Evolutionary conservation across 1,140 invertebrate genomes (phyloP), one percentile per base, ranked within the genome.

Genomic region (Monomorium pharaonis): DNA sequence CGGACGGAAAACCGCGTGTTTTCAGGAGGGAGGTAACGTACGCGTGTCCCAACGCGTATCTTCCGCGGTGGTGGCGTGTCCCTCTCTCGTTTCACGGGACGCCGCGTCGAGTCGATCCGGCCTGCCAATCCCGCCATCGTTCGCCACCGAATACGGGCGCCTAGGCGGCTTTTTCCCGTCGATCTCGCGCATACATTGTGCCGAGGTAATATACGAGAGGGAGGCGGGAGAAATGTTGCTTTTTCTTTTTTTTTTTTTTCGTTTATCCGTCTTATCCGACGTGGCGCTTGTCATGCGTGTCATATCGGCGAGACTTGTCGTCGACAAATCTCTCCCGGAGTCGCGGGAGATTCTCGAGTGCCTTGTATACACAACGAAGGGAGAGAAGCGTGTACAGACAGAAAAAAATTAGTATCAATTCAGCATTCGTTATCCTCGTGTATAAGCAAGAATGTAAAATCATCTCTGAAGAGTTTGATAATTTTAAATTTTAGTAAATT

Each of bases 1-100:
- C n/a, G 37, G 37, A 2, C 62, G 84, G 86, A 83, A 78, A 75
- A 72, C 47, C 44, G 69, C n/a, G 84, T 69, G 87, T 86, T 72
- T 83, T 58, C 77, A 51, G 49, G 69, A 63, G 60, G 14, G 54
- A 33, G 67, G 10, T 6, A 58, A 58, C 42, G 9, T n/a, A 37
- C 72, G 56, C 72, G 69, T 65, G n/a, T 84, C 42, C 24, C 27
- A 56, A 42, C n/a, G 27, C 42, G 27, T n/a, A 49, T 27, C 42
- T 76, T 21, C 3, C 16, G 65, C 58, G 51, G 33, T 24, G n/a
- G n/a, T n/a, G n/a, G 42, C 62, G 51, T 37, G 47, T 49, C 14
- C 54, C 14, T 63, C 63, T 67, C 60, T 74, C 84, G 44, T 67
- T 84, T 69, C 67, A 60, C 60, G 18, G 58, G 42, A 81, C 72